phyloP scores from a whole-genome alignment of 1,140 invertebrate genomes.

The Calycopis cecrops region DNA sequence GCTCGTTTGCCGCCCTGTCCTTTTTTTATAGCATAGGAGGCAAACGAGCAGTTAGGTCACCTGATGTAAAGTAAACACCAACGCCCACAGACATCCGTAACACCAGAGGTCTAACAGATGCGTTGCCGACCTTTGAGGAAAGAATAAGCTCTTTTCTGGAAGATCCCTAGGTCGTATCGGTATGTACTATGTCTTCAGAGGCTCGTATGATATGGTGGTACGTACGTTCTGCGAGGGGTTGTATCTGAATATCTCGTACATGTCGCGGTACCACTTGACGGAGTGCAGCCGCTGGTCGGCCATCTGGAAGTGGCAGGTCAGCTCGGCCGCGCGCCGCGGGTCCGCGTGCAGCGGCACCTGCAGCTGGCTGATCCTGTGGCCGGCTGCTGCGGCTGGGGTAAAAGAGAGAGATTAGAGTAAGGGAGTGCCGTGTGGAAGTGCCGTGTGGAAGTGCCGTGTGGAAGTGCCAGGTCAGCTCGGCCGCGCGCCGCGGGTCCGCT shows the following conservation, averaged over 20 bases:
- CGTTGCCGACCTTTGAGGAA: too few species aligned
- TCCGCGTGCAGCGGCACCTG: constrained; percentile 61
- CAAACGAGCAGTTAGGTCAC: too few species aligned
- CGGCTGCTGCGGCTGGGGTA: constrained; percentile 47
- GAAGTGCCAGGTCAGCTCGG: constrained; percentile 61
- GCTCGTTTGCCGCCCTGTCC: too few species aligned
- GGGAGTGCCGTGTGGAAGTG: constrained; percentile 15
- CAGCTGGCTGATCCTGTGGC: constrained; percentile 55
- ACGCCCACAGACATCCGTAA: too few species aligned
- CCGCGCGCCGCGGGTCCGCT: constrained; percentile 58
- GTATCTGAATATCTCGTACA: constrained; percentile 62
- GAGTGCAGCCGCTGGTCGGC: constrained; percentile 58
- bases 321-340: constrained; percentile 56
- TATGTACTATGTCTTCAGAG: too few species aligned
- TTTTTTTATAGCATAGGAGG: too few species aligned
- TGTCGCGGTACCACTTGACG: constrained; percentile 62
- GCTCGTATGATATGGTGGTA: too few species aligned
- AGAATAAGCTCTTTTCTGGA: too few species aligned
- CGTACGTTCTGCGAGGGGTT: constrained; percentile 54
- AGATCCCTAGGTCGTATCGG: too few species aligned
- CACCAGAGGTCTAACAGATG: too few species aligned
- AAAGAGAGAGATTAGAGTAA: not conserved
- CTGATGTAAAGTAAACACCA: too few species aligned
- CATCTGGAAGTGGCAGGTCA: constrained; percentile 63
- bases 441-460: constrained; percentile 63